A percentile compares a stretch with the other conserved stretches of the same genome.
Evolutionary conservation across 1,140 invertebrate species (phyloP).

Genomic region (Drosophila prosaltans): DNA sequence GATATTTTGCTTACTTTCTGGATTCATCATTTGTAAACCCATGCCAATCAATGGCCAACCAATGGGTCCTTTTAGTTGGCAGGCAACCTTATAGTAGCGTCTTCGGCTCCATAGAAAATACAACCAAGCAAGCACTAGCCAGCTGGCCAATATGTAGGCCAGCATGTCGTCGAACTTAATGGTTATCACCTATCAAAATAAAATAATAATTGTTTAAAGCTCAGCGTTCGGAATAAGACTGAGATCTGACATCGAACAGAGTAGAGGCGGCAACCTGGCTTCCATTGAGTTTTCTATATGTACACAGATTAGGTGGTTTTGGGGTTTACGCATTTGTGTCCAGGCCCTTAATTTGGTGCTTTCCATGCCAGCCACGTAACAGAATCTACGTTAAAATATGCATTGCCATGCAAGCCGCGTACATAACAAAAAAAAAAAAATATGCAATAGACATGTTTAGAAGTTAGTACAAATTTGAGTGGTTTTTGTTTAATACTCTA

Average conservation of each 20-base stretch:
- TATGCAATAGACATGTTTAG: conserved; percentile 30
- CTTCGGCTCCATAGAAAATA: conserved; percentile 75
- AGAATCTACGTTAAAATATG: conserved; percentile 30
- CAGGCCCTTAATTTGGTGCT: conserved; percentile 43
- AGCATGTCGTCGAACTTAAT: conserved; percentile 67
- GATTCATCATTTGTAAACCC: conserved; percentile 78
- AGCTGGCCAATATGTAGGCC: conserved; percentile 50
- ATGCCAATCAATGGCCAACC: conserved; percentile 72
- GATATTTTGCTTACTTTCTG: conserved; percentile 59
- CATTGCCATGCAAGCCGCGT: conserved; percentile 58
- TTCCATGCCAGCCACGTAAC: conserved; percentile 49
- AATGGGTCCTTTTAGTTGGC: conserved; percentile 63
- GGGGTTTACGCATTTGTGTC: conserved; percentile 53
- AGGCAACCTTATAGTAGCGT: conserved; percentile 64
- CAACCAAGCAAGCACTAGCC: conserved; percentile 60
- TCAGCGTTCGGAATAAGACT: conserved; percentile 45
- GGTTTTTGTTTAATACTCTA: not conserved
- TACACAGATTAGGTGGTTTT: not conserved
- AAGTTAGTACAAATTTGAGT: not conserved
- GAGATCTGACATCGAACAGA: conserved; percentile 15
- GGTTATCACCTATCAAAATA: not conserved
- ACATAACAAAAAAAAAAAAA: conserved; percentile 42
- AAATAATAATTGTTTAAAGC: conserved; percentile 40
- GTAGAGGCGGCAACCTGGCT: not conserved
- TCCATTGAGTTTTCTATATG: conserved; percentile 63